These are phyloP conservation scores for Heterodera filipjevi DNA, from an alignment of 2,888 invertebrate species.

Conservation along the genomic window DNA sequence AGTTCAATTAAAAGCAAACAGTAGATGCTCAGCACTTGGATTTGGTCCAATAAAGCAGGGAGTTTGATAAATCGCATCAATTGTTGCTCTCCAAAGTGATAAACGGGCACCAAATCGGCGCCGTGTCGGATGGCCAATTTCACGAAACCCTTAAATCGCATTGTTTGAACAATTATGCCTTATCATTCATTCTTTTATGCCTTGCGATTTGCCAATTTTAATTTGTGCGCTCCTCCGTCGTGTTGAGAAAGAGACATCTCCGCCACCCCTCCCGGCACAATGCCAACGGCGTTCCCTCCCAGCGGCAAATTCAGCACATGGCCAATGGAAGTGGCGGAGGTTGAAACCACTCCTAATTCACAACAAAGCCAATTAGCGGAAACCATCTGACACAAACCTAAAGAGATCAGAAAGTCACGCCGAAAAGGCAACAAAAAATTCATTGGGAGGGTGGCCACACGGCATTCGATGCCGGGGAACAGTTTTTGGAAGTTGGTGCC, in stretches of 20 bases:
- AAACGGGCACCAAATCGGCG: conserved; percentile 37
- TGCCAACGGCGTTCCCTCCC: conserved; percentile 29
- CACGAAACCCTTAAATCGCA: conserved; percentile 48
- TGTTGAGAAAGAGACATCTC: conserved; percentile 70
- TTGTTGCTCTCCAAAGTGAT: conserved; percentile 37
- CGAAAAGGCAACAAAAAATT: conserved; percentile 78
- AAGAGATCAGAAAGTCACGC: conserved; percentile 71
- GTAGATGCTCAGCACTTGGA: conserved; percentile 3
- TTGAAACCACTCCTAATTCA: conserved; percentile 35
- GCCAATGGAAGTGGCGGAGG: conserved; percentile 54
- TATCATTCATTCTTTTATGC: background rate
- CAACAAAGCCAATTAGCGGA: background rate
- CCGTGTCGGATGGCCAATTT: conserved; percentile 56
- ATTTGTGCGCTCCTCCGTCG: conserved; percentile 70
- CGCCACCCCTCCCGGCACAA: conserved; percentile 32
- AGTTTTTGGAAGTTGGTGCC: conserved; percentile 67
- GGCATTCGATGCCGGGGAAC: conserved; percentile 68
- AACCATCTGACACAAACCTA: conserved; percentile 21
- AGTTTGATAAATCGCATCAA: conserved; percentile 19
- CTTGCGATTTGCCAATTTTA: conserved; percentile 25
- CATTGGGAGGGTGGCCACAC: conserved; percentile 74
- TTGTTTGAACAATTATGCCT: background rate
- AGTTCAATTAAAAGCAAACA: background rate
- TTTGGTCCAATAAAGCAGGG: conserved; percentile 15
- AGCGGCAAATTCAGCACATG: conserved; percentile 50